Percentiles rank a stretch among this genome's conserved stretches.
Conservation (phyloP, 2,888 invertebrate genomes). For the Galeruca laticollis region DNA sequence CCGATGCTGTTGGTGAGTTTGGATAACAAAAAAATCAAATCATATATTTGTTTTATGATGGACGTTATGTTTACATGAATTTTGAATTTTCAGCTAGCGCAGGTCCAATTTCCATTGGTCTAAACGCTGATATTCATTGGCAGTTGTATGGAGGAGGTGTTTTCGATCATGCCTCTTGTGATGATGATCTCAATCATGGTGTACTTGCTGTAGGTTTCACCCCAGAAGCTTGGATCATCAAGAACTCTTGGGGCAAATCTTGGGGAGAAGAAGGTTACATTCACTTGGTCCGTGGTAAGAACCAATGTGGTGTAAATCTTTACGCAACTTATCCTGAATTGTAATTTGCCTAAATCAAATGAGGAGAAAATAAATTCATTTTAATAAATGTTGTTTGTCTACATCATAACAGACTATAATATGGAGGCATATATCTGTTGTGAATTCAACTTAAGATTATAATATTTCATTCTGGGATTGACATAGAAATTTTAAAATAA, state of each 20-base stretch:
- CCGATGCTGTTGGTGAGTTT: conserved; percentile 15
- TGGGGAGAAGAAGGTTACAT: conserved; percentile 56
- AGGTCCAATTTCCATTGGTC: conserved; percentile 87
- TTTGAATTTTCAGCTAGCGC: conserved; percentile 72
- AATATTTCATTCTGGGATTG: too few relatives aligned
- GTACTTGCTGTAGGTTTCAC: conserved; percentile 84
- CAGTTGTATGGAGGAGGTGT: conserved; percentile 84
- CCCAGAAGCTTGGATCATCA: conserved; percentile 73
- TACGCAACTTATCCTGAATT: conserved; percentile 80
- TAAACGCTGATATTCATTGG: conserved; percentile 80
- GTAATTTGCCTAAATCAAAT: conserved; percentile 21
- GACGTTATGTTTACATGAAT: neutral
- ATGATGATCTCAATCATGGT: conserved; percentile 79
- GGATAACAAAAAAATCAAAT: too few relatives aligned
- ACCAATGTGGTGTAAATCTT: conserved; percentile 86
- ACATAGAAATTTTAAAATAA: too few relatives aligned
- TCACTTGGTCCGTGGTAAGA: conserved; percentile 61
- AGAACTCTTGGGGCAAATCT: conserved; percentile 73
- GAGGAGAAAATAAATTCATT: too few relatives aligned
- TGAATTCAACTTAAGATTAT: too few relatives aligned
- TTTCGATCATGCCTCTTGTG: conserved; percentile 81
- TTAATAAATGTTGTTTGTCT: too few relatives aligned
- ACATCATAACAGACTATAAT: too few relatives aligned
- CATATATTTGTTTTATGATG: too few relatives aligned
- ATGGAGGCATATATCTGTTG: too few relatives aligned